These are phyloP conservation scores for Otus sunia DNA, from an alignment of 2,113 vertebrate species.

Conservation along the genomic window DNA sequence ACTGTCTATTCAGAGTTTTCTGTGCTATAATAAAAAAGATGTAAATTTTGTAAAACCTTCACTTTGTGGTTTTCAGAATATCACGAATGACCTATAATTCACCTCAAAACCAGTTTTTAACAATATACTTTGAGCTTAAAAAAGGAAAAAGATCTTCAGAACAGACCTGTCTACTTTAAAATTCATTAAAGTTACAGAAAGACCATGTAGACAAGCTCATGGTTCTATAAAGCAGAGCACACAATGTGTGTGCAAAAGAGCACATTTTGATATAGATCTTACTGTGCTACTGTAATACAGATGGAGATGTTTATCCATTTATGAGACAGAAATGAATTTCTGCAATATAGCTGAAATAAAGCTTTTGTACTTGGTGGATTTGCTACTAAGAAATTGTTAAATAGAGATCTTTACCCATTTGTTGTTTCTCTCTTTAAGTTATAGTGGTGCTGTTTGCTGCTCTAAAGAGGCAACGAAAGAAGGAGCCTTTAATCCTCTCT, in stretches of 20 bases:
- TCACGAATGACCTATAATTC: neutral
- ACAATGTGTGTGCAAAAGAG: neutral
- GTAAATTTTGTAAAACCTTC: neutral
- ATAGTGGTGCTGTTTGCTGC: conserved; percentile 89
- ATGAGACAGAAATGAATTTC: neutral
- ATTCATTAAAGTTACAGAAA: neutral
- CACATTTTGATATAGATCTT: neutral
- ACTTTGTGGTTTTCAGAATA: neutral
- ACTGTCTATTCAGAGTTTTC: neutral
- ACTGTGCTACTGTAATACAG: neutral
- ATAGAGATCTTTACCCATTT: neutral
- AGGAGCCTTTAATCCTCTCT: conserved; percentile 97
- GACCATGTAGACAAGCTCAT: neutral
- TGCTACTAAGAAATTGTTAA: neutral
- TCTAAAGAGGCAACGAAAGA: conserved; percentile 92
- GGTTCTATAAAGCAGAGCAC: neutral
- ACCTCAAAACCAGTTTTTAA: neutral
- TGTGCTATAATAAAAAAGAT: neutral
- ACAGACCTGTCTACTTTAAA: neutral
- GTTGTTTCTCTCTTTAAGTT: conserved; percentile 67
- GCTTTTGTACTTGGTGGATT: neutral
- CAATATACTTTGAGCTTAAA: neutral
- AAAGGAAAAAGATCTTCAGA: neutral
- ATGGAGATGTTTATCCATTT: neutral
- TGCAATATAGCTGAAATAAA: neutral